Evolutionary conservation across 2,113 vertebrate species (phyloP), one percentile per base, ranked within the genome.

Genomic region (Paraplagusia blochii): DNA sequence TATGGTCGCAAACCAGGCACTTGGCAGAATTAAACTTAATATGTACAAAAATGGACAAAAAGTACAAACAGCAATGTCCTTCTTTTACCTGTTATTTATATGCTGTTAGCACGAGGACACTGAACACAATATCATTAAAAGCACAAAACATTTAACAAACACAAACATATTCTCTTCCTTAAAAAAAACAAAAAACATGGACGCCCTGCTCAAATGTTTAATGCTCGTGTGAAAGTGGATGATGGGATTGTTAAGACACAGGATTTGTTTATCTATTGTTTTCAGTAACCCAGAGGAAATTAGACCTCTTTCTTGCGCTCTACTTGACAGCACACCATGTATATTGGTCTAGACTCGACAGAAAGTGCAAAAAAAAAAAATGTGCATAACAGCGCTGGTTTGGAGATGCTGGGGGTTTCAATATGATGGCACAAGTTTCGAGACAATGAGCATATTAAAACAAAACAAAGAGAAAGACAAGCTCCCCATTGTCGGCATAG

Each of bases 1-100:
- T 88, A 87, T 88, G 87, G 87, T 87, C 81, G 68, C 58, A 66
- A 75, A 82, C 87, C 85, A 87, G 87, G 87, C 87, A 87, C 84
- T 87, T 88, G 84, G 82, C 82, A 84, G 77, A 82, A 47, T 58
- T 83, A 61, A 12, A 43, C 46, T 61, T 7, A 42, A 12, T 63
- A 63, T 80, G 80, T 83, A 82, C 81, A 82, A 80, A 77, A 4
- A 29, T 4, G 69, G 56, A 52, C 33, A 62, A 53, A 67, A 74
- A 53, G 66, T 58, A 77, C 44, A 70, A 87, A 86, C 79, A 86
- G 83, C 83, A 76, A 29, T 54, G 70, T 85, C 63, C 29, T 63
- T 58, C 45, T 53, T 47, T 63, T 17, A 4, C 47, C 39, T 56
- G 48, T 42, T 44, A 7, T 5, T 64, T 53, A 36, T 59, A 66